Evolutionary conservation across 1,140 invertebrate species (phyloP), one percentile per base, ranked within the genome.

Genomic region (Brachionus manjavacas): DNA sequence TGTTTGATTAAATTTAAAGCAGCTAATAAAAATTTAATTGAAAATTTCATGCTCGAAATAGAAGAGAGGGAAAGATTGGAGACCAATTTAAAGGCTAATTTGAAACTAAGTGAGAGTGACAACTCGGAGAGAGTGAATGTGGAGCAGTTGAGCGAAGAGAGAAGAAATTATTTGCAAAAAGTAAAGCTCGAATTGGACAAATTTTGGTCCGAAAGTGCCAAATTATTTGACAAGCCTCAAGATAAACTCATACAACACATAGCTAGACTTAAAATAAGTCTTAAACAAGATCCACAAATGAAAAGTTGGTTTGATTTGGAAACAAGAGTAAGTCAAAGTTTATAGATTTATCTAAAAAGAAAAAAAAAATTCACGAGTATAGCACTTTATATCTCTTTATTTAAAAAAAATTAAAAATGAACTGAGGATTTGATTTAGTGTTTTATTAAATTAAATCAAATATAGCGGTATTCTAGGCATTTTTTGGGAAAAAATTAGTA

Each of bases 121-220:
- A 76, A 76, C 9, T 12, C 41, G 3, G 25, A 35, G 3, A 25
- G 9, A 76, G 41, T 76, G 2, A 76, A 76, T 76, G 43, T 49
- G 8, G 72, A 76, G 7, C 23, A 46, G 9, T 76, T 76, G n/a
- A 76, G 72, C 14, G 72, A 76, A 25, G 85, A 85, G 28, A 46
- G 80, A 9, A 49, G 49, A 12, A 83, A 86, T 55, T 68, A 86
- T 84, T 87, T 86, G 74, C 25, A 66, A 16, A 85, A 86, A 66
- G 66, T 88, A 35, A 86, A 85, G 41, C 85, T 86, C 39, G 88
- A 89, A 31, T 49, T 89, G 72, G 85, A 87, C 16, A 68, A 68
- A 9, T 90, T 89, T 85, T 90, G 89, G 89, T 86, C 84, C 64
- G 88, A 89, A 68, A 52, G 88, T 8, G 79, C 87, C 0, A 80